Conservation (phyloP, 2,113 vertebrate species). For the Lophius piscatorius region DNA sequence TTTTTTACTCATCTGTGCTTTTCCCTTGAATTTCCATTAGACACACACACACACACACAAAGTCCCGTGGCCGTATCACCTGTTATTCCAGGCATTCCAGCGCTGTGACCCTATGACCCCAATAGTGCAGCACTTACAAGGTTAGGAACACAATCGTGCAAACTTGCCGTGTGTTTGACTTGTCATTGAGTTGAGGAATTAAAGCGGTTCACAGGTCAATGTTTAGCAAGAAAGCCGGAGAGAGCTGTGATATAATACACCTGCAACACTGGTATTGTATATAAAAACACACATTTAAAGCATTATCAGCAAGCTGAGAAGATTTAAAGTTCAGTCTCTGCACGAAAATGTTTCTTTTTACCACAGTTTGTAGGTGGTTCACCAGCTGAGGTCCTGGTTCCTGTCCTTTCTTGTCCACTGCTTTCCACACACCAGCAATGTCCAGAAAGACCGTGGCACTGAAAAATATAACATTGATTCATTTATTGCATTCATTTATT, state of each 20-base stretch:
- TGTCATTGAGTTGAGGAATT: constrained; percentile 54
- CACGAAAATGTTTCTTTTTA: too few relatives aligned
- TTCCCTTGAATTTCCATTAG: not conserved
- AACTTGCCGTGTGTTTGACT: constrained; percentile 49
- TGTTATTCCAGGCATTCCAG: constrained; percentile 59
- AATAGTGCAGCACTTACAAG: constrained; percentile 33
- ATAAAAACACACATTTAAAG: not conserved
- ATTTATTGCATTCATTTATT: not conserved
- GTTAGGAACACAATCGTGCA: constrained; percentile 45
- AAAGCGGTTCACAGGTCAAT: constrained; percentile 41
- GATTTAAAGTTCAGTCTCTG: too few relatives aligned
- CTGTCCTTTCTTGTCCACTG: constrained; percentile 78
- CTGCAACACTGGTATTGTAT: constrained; percentile 16
- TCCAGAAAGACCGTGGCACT: constrained; percentile 85
- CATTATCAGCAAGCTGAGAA: too few relatives aligned
- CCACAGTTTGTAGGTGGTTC: constrained; percentile 66
- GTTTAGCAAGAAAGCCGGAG: too few relatives aligned
- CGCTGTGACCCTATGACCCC: constrained; percentile 48
- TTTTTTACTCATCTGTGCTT: not conserved
- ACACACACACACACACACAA: too few relatives aligned
- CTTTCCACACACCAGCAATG: constrained; percentile 89
- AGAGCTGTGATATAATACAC: constrained; percentile 52
- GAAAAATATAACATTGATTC: not conserved
- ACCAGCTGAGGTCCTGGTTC: constrained; percentile 80
- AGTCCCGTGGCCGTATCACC: constrained; percentile 31